Base-by-base conservation (phyloP, 1,140 invertebrate species). In the Cydia amplana region DNA sequence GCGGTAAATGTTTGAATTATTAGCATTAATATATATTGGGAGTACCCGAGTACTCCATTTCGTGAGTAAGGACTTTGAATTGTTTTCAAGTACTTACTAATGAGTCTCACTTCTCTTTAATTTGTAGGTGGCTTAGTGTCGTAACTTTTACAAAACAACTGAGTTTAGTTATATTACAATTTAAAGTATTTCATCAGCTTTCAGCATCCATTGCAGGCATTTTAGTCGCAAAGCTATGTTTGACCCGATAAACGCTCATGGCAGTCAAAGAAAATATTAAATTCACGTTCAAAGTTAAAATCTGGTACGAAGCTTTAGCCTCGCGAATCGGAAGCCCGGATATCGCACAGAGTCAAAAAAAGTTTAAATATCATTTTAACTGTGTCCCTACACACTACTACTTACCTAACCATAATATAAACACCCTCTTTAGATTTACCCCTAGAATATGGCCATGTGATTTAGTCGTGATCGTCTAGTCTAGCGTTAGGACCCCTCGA, bases 331-430 rank as follows among this genome's bases (percentile, higher is more conserved):
- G 6, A 18, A 51, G 49, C 6, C 4, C 4, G 49, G 49, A 51
- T 51, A 51, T 51, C n/a, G 49, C n/a, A 51, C 49, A 51, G 10
- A 46, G 49, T 51, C n/a, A 51, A 51, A 51, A 51, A 51, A 51
- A 51, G 49, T 51, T 51, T 18, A 51, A 51, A 51, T n/a, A 18
- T 51, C n/a, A 51, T 51, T 51, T 51, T 51, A 51, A 51, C n/a
- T n/a, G n/a, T n/a, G n/a, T n/a, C n/a, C n/a, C n/a, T n/a, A n/a
- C n/a, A n/a, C n/a, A n/a, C n/a, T n/a, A n/a, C n/a, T n/a, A n/a
- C n/a, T n/a, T n/a, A n/a, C n/a, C n/a, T n/a, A n/a, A n/a, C n/a
- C n/a, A n/a, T n/a, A n/a, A n/a, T n/a, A n/a, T n/a, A n/a, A n/a
- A n/a, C n/a, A n/a, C n/a, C n/a, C n/a, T n/a, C n/a, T n/a, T n/a